Conservation (phyloP, 2,797 vertebrate species). For the Urocyon cinereoargenteus region DNA sequence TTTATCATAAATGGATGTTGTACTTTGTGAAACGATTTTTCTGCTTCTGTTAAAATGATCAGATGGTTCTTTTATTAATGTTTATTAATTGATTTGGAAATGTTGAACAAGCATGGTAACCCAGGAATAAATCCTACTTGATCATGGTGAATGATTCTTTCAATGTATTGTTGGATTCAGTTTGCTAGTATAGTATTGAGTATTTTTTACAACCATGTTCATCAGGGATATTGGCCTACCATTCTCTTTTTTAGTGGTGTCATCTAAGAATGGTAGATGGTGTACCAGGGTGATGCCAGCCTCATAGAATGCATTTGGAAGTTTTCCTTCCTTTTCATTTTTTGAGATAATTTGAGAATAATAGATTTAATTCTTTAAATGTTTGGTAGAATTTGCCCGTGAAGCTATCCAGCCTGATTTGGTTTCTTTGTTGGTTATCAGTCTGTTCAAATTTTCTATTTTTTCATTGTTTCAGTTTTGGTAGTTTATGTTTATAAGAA, state of each 20-base stretch:
- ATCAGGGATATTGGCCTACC: neutral
- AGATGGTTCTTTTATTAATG: neutral
- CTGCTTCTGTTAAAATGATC: neutral
- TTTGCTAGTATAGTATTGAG: neutral
- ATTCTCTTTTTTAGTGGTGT: neutral
- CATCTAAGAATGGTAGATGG: too few species aligned
- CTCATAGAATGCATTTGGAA: neutral
- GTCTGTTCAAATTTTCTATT: neutral
- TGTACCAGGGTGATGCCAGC: neutral
- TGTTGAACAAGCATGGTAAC: neutral
- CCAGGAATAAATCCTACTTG: neutral
- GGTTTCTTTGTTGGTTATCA: neutral
- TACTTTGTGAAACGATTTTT: neutral
- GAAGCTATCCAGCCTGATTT: neutral
- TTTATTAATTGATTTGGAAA: neutral
- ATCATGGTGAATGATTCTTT: neutral
- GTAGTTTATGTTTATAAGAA: neutral
- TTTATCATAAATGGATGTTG: neutral
- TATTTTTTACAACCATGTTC: neutral
- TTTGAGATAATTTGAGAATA: neutral
- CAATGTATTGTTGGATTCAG: neutral
- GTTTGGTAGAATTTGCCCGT: neutral
- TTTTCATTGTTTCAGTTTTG: neutral
- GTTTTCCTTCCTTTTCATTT: neutral
- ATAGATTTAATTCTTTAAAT: neutral